Conservation (phyloP, 2,797 vertebrate genomes). For the Premnoplex brunnescens region DNA sequence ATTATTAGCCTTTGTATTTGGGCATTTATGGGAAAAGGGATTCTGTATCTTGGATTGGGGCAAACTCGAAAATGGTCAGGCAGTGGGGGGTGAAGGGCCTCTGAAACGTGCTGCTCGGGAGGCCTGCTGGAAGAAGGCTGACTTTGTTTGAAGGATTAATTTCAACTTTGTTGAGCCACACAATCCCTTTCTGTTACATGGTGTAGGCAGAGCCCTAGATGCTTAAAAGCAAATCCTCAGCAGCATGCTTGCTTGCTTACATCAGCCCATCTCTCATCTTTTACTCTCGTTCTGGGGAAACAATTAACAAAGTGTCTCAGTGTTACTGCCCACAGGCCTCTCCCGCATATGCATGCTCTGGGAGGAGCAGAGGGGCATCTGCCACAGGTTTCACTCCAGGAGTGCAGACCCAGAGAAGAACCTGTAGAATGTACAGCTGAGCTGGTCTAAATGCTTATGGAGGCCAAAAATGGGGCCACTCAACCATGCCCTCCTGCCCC, state of each 20-base stretch:
- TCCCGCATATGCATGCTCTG: rapidly evolving
- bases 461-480: background rate
- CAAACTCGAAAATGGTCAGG: background rate
- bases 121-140: conserved; percentile 66
- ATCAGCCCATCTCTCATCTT: conserved; percentile 70
- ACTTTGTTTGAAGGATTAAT: conserved; percentile 75
- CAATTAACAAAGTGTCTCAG: conserved; percentile 78
- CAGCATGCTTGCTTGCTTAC: conserved; percentile 76
- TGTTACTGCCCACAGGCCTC: conserved; percentile 51
- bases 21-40: background rate
- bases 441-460: background rate
- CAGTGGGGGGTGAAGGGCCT: conserved; percentile 22
- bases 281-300: conserved; percentile 59
- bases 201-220: conserved; percentile 68
- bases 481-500: background rate
- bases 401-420: background rate
- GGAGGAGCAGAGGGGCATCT: background rate
- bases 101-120: background rate
- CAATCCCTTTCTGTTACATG: conserved; percentile 75
- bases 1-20: background rate
- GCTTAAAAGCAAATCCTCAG: conserved; percentile 74
- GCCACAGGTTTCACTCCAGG: background rate
- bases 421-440: background rate
- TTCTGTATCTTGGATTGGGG: background rate
- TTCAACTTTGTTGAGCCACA: conserved; percentile 72